A percentile compares a stretch with the other conserved stretches of the same genome.
These are phyloP conservation scores for Dendrolimus pini DNA, from an alignment of 2,888 invertebrate species.

Conservation along the genomic window DNA sequence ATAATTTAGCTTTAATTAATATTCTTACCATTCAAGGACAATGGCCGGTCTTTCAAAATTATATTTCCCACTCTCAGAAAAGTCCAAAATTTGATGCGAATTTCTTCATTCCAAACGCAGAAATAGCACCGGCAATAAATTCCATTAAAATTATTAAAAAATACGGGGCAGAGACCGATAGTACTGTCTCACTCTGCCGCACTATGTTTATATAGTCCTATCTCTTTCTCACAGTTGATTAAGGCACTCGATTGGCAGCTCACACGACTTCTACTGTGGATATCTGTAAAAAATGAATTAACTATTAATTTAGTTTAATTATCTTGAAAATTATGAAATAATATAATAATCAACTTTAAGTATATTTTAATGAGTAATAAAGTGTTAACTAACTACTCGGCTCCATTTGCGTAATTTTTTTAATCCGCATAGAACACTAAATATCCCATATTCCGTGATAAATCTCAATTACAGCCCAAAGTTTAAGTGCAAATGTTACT, in stretches of 20 bases:
- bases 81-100: constrained; percentile 8
- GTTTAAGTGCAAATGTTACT: no score
- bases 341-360: no score
- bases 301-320: not conserved
- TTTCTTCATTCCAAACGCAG: constrained; percentile 20
- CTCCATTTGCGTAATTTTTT: no score
- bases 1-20: no score
- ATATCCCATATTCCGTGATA: no score
- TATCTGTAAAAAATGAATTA: constrained; percentile 14
- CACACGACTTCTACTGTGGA: not conserved
- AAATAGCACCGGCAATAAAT: constrained; percentile 14
- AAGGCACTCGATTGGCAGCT: constrained; percentile 7
- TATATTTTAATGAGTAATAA: no score
- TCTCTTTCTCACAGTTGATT: constrained; percentile 12
- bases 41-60: not conserved
- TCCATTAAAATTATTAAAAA: constrained; percentile 11
- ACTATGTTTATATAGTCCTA: constrained; percentile 3
- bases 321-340: no score
- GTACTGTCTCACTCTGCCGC: constrained; percentile 3
- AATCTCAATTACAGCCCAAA: no score
- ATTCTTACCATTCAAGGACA: not conserved
- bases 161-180: not conserved
- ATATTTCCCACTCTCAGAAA: constrained; percentile 3
- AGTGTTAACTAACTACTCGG: no score
- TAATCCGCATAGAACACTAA: no score